Evolutionary conservation across 2,797 vertebrate genomes (phyloP).

Genomic region (Iguana delicatissima): DNA sequence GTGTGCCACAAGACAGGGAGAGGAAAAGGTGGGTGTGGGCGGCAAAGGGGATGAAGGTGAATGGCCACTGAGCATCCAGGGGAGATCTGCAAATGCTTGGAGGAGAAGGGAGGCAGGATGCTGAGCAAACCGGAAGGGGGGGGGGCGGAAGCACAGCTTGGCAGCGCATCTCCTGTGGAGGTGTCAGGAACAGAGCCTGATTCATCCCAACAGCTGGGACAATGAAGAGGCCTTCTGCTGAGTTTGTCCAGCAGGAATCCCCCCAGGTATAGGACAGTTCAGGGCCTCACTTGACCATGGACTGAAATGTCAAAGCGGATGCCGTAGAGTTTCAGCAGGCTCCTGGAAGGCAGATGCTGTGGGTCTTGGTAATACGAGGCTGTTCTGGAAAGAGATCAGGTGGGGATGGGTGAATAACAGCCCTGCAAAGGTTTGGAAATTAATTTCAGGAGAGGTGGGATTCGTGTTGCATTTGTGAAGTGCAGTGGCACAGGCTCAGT

Average conservation of each 20-base stretch:
- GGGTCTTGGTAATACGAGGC: conserved; percentile 88
- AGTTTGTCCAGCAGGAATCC: neutral
- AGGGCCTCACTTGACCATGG: conserved; percentile 84
- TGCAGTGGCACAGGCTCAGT: too few species aligned
- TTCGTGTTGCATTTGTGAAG: too few species aligned
- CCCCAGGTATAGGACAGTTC: fast-evolving
- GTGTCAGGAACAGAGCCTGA: neutral
- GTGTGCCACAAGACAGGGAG: neutral
- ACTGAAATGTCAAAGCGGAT: conserved; percentile 92
- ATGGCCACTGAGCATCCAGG: neutral
- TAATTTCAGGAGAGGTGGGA: neutral
- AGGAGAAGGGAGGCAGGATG: too few species aligned
- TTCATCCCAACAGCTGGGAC: neutral
- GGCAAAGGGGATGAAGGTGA: neutral
- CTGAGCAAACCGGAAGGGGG: neutral
- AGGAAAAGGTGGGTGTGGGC: neutral
- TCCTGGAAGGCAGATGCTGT: conserved; percentile 80
- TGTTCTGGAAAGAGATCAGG: conserved; percentile 78
- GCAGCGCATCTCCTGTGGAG: neutral
- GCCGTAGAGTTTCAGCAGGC: conserved; percentile 91
- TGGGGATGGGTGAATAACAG: neutral
- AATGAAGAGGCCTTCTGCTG: neutral
- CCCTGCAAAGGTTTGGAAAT: neutral
- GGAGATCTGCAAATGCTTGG: neutral
- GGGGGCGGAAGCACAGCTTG: too few species aligned